Base-by-base conservation (phyloP, 2,113 vertebrate species). In the Phaethornis superciliosus region DNA sequence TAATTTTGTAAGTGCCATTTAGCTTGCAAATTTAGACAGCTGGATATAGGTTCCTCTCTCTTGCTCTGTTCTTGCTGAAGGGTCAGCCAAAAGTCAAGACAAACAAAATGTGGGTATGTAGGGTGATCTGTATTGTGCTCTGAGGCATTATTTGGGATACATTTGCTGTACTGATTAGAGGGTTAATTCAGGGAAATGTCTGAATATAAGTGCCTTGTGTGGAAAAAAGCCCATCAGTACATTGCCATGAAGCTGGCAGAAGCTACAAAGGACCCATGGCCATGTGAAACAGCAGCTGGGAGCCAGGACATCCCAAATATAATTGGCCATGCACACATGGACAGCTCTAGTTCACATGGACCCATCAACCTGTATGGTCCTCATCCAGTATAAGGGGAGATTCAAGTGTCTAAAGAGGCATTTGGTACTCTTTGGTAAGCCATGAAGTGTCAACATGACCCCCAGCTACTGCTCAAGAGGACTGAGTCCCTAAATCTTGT, bases 361-460 rank as follows among this genome's bases (percentile, higher is more conserved):
- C 13, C 40, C 24, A 4, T 1, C 1, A 23, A 72, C 4, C 15
- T 9, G 4, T 1, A 12, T 6, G 14, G 1, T 46, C 47, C 20
- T 52, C 12, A 2, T 13, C 15, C 1, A 46, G 32, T 16, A 65
- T 28, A 71, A 71, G 12, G 12, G n/a, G 71, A 7, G 8, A 27
- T n/a, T 67, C 55, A 16, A 27, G 20, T 4, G 8, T 26, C 52
- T 32, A 20, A 47, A 63, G 1, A 71, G 20, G 11, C 8, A 8
- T 6, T 28, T n/a, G 1, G 10, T 49, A 10, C n/a, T 10, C 7
- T 64, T 65, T 49, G n/a, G 51, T 26, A 33, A 58, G 44, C 8
- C 42, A 35, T 15, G 32, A 21, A 46, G 13, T 0, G 4, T 46
- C 79, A 85, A 2, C 32, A 30, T 3, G 7, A 33, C 21, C 20